These are phyloP conservation scores for Coracopsis vasa DNA, from an alignment of 2,113 vertebrate genomes.

Conservation along the genomic window DNA sequence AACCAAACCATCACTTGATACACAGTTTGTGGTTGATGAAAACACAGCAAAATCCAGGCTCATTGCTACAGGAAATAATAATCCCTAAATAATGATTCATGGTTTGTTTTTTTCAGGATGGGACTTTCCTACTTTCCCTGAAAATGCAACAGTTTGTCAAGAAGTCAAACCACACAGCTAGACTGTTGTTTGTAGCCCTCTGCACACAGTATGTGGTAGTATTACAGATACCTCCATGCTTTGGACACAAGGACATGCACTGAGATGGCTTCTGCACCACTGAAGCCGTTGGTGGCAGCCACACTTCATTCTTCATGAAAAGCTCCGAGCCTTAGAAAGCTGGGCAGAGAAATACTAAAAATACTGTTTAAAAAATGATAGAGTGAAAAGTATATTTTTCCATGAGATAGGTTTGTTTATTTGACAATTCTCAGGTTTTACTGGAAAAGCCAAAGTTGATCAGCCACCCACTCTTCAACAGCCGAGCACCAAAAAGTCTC, in stretches of 20 bases:
- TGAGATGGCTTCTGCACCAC: neutral
- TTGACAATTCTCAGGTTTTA: neutral
- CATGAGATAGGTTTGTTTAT: neutral
- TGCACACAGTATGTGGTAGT: no score
- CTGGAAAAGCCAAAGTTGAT: neutral
- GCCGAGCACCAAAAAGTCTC: neutral
- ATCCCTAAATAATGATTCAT: neutral
- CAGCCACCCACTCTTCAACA: neutral
- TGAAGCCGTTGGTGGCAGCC: neutral
- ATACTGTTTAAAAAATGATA: accelerated
- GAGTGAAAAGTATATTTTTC: neutral
- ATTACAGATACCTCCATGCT: neutral
- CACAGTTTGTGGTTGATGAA: neutral
- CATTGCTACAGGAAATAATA: neutral
- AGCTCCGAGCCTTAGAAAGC: neutral
- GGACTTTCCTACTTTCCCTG: neutral
- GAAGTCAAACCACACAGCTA: neutral
- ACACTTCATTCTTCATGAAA: accelerated
- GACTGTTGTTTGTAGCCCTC: neutral
- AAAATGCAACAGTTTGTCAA: neutral
- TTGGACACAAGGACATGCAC: no score
- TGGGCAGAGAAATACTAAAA: neutral
- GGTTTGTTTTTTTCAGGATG: neutral
- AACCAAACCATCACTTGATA: neutral
- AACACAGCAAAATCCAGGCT: neutral